Base-by-base conservation (phyloP, 2,113 vertebrate species). In the Seriola rivoliana region DNA sequence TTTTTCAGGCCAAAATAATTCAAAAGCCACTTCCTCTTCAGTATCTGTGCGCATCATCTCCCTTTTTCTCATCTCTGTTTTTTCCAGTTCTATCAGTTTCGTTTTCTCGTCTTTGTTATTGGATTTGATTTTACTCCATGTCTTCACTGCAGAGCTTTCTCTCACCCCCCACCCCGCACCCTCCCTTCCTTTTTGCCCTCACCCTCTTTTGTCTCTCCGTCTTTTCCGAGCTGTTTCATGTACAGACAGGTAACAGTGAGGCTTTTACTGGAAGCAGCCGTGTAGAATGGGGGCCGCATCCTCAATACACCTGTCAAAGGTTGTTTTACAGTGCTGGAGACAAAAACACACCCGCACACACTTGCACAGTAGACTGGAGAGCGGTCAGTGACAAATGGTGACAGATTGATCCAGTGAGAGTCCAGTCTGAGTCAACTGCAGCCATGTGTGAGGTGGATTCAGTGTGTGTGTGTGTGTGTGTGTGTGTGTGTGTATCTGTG, bases 341-440 rank as follows among this genome's bases (percentile, higher is more conserved):
- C 60, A 71, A 55, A 84, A 75, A 91, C 29, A 75, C n/a, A 57
- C 25, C 72, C 64, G 9, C 57, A 54, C 69, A 75, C 59, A 62
- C 42, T 67, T 29, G 57, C 71, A 80, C 66, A 75, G 38, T 19
- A 11, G 32, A 70, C 57, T 68, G 71, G 29, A 82, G 68, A 85
- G 80, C 21, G 71, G 72, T 84, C 86, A 80, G 71, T 87, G 92
- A 92, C 93, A 94, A 94, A 94, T 94, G 94, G 88, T 85, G 83
- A 93, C 63, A 91, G 92, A 90, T 91, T 95, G 95, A 96, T 95
- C 91, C 93, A 95, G 88, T 89, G 87, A 87, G 86, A 92, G 93
- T 91, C 91, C 90, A 91, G 92, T 88, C 68, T 54, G 85, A 94
- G 93, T 94, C 93, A 94, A 44, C 68, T 74, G 67, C 75, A 86